These are phyloP conservation scores for Vireo altiloquus DNA, from an alignment of 2,113 vertebrate genomes.

Conservation along the genomic window DNA sequence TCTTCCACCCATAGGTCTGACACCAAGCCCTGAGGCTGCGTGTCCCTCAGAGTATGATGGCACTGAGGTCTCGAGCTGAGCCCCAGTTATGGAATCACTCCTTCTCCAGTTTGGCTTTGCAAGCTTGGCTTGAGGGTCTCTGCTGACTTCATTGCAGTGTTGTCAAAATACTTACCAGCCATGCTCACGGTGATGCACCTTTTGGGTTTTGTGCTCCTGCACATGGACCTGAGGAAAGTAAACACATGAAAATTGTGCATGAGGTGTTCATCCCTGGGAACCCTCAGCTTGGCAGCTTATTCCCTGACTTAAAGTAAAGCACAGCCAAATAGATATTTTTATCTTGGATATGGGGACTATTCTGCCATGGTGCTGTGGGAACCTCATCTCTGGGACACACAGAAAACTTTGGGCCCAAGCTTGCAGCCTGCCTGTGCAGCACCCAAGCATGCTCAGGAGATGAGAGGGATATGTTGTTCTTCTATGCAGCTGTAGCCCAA, in stretches of 20 bases:
- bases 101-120: background rate
- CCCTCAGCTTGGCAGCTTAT: background rate
- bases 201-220: background rate
- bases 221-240: background rate
- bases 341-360: background rate
- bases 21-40: accelerated
- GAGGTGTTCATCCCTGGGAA: background rate
- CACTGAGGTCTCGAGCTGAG: accelerated
- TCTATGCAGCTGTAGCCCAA: background rate
- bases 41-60: background rate
- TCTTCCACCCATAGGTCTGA: background rate
- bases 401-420: background rate
- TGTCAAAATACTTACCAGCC: background rate
- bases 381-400: background rate
- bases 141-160: accelerated
- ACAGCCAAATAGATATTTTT: background rate
- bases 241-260: background rate
- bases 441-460: accelerated
- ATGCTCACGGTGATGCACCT: accelerated
- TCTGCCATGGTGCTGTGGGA: background rate
- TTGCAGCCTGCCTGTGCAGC: background rate
- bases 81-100: background rate
- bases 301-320: background rate
- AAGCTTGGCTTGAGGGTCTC: background rate
- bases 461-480: background rate